These are phyloP conservation scores for Lasioglossum albipes DNA, from an alignment of 1,140 invertebrate species.

Conservation along the genomic window DNA sequence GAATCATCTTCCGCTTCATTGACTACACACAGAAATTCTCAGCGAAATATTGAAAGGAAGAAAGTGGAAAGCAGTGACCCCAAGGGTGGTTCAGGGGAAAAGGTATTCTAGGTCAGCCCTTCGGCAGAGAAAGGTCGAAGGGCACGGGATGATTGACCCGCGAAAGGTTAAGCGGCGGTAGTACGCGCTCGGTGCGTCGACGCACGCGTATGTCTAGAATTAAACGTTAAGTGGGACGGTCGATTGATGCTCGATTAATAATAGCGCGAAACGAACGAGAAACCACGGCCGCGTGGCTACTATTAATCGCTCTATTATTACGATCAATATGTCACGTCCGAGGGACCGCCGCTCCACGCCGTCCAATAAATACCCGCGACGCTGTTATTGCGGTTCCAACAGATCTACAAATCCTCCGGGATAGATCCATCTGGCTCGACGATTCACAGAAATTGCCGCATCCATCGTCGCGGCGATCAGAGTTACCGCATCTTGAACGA, in stretches of 20 bases:
- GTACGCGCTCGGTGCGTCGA: neutral
- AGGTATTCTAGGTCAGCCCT: neutral
- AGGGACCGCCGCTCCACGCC: neutral
- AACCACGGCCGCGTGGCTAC: constrained; percentile 1
- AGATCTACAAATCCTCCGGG: neutral
- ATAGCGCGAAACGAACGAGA: constrained; percentile 28
- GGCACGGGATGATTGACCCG: neutral
- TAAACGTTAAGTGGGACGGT: constrained; percentile 39
- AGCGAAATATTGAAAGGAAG: too few relatives aligned
- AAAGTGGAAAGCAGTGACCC: too few relatives aligned
- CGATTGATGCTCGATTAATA: constrained; percentile 42
- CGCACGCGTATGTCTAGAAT: constrained; percentile 22
- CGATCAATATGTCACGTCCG: constrained; percentile 10
- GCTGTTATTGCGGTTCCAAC: neutral
- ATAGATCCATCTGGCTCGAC: neutral
- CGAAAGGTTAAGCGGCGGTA: neutral
- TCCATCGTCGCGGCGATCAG: too few relatives aligned
- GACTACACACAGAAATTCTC: too few relatives aligned
- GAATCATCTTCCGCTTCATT: too few relatives aligned
- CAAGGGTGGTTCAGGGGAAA: neutral
- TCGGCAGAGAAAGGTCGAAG: neutral
- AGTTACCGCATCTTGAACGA: too few relatives aligned
- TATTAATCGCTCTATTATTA: constrained; percentile 35
- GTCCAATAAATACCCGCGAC: constrained; percentile 1
- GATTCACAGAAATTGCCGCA: neutral